Percentiles rank a stretch among this genome's conserved stretches.
Evolutionary conservation across 2,113 vertebrate species (phyloP).

Genomic region (Hystrix brachyura): DNA sequence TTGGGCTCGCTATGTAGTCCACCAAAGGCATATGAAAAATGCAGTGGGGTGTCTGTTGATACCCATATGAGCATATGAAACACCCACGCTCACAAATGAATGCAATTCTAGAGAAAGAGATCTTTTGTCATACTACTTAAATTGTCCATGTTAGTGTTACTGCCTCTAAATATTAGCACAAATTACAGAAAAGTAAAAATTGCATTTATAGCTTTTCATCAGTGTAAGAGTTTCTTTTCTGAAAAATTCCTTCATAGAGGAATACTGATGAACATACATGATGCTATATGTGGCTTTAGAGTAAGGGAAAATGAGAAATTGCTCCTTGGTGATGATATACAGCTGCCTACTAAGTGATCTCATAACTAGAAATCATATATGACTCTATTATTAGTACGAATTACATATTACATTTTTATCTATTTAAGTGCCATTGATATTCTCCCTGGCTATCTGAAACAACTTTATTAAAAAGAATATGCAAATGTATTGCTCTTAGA

Average conservation of each 20-base stretch:
- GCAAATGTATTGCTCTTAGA: background rate
- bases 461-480: background rate
- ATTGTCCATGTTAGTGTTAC: background rate
- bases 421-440: background rate
- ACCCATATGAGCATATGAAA: background rate
- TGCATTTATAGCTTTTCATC: background rate
- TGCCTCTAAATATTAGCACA: background rate
- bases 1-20: no score
- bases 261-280: background rate
- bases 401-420: background rate
- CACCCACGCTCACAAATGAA: background rate
- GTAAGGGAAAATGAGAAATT: background rate
- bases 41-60: background rate
- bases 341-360: background rate
- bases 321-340: background rate
- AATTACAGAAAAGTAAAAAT: background rate
- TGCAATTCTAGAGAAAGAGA: background rate
- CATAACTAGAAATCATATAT: background rate
- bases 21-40: background rate
- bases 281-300: background rate
- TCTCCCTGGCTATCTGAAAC: constrained; percentile 8
- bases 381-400: background rate
- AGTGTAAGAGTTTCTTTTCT: constrained; percentile 25
- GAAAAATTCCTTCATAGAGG: background rate
- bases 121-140: background rate